phyloP scores from a whole-genome alignment of 1,140 invertebrate species.

The Dufourea novaeangliae region DNA sequence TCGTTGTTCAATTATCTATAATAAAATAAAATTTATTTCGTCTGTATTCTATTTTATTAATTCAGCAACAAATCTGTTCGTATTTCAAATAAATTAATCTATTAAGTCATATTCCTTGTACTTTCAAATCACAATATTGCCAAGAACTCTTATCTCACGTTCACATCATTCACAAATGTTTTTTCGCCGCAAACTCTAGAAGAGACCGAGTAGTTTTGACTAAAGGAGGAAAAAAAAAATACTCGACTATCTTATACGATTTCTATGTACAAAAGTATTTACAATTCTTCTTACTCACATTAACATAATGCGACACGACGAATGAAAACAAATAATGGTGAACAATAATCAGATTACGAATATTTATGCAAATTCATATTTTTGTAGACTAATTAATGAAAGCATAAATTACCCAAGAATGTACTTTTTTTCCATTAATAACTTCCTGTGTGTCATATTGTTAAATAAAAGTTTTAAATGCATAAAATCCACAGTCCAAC shows the following conservation, averaged over 20 bases:
- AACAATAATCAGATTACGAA: no score
- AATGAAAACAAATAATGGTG: neutral
- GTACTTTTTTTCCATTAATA: no score
- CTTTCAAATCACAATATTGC: neutral
- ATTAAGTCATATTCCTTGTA: neutral
- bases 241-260: neutral
- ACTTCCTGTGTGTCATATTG: no score
- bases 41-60: neutral
- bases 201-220: neutral
- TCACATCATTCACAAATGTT: neutral
- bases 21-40: no score
- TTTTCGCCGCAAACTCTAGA: neutral
- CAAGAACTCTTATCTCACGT: neutral
- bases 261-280: conserved; percentile 46
- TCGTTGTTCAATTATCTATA: no score
- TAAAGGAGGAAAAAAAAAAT: neutral
- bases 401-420: no score
- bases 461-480: no score
- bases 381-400: no score
- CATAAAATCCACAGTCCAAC: no score
- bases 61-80: neutral
- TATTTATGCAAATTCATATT: no score
- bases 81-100: neutral
- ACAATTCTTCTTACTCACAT: conserved; percentile 5
- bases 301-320: neutral